A percentile compares a stretch with the other conserved stretches of the same genome.
Evolutionary conservation across 2,888 invertebrate genomes (phyloP).

Genomic region (Sarcophaga rosellei): DNA sequence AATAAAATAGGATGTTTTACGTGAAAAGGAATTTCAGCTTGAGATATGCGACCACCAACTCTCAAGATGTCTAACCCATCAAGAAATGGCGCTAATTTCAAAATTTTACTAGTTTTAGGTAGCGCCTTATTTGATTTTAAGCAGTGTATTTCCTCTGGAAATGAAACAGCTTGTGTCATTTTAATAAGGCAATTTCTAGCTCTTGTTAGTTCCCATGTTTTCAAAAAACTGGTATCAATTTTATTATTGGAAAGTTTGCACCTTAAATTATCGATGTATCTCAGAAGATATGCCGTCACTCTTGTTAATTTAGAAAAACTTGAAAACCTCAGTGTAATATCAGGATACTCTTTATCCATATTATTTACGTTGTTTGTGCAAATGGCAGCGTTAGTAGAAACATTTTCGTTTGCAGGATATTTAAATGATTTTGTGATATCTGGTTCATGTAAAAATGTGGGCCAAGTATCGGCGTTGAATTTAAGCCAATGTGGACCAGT

Average conservation of each 20-base stretch:
- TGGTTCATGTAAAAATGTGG: neutral
- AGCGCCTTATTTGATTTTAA: constrained; percentile 4
- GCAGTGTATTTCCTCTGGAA: constrained; percentile 19
- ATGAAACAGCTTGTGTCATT: constrained; percentile 27
- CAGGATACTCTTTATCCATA: neutral
- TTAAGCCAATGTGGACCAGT: no score
- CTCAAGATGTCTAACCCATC: constrained; percentile 9
- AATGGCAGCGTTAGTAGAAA: neutral
- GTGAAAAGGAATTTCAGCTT: constrained; percentile 9
- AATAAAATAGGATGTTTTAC: constrained; percentile 26
- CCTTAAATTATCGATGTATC: constrained; percentile 18
- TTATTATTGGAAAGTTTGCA: neutral
- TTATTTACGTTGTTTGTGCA: neutral
- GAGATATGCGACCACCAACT: constrained; percentile 14
- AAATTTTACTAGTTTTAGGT: neutral
- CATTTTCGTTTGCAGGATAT: no score
- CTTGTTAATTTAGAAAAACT: constrained; percentile 22
- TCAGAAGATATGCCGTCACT: constrained; percentile 24
- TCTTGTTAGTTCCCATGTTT: constrained; percentile 18
- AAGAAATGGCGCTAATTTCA: constrained; percentile 28
- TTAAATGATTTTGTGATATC: neutral
- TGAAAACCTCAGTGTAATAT: constrained; percentile 14
- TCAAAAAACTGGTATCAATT: neutral
- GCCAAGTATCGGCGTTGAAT: neutral
- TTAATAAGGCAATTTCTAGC: constrained; percentile 12